phyloP scores from a whole-genome alignment of 2,888 invertebrate genomes.

The Neuroscelio doddi region DNA sequence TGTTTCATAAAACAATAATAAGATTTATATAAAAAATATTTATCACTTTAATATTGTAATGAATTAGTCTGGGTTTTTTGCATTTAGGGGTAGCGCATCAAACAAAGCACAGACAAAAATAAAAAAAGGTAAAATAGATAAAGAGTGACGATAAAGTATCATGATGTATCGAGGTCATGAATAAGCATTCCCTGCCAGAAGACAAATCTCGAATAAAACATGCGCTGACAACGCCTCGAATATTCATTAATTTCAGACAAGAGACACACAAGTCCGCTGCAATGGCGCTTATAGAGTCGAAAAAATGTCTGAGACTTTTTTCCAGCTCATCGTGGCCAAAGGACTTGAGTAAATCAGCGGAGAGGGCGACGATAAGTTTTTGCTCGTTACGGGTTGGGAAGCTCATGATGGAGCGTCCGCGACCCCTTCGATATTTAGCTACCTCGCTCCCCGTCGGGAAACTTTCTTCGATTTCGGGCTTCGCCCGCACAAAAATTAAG shows the following conservation, averaged over 20 bases:
- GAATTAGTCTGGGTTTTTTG: no score
- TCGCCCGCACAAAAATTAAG: conserved; percentile 32
- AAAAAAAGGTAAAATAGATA: conserved; percentile 9
- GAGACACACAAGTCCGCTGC: conserved; percentile 4
- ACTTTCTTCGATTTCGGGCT: conserved; percentile 47
- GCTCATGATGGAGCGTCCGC: conserved; percentile 61
- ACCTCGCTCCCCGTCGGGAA: conserved; percentile 31
- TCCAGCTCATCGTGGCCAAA: no score
- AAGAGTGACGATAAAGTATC: conserved; percentile 19
- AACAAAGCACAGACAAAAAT: conserved; percentile 10
- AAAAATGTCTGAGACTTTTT: conserved; percentile 31
- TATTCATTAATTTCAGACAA: conserved; percentile 32
- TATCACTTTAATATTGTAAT: neutral
- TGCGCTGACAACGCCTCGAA: conserved; percentile 15
- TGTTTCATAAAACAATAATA: neutral
- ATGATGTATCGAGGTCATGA: conserved; percentile 39
- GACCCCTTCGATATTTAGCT: conserved; percentile 42
- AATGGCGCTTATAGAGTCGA: conserved; percentile 10
- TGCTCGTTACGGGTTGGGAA: conserved; percentile 68
- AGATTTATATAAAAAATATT: neutral
- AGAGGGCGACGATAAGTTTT: conserved; percentile 69
- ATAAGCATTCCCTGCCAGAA: conserved; percentile 20
- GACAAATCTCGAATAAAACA: conserved; percentile 29
- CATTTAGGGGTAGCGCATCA: neutral
- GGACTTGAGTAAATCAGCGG: conserved; percentile 62